Conservation (phyloP, 1,140 invertebrate species). For the Caenorhabditis briggsae region DNA sequence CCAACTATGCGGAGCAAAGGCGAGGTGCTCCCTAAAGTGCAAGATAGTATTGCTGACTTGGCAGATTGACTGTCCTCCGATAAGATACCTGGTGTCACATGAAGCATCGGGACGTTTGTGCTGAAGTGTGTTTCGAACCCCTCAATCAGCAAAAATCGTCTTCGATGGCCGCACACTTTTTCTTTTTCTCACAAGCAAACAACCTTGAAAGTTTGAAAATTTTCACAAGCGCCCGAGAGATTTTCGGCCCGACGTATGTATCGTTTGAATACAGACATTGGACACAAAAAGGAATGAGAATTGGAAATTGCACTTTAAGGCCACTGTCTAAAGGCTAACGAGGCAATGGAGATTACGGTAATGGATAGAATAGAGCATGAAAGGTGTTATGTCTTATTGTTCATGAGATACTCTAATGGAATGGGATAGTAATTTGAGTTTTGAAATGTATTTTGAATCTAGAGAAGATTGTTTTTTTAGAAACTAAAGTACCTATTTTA, state of each 20-base stretch:
- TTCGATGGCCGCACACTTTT: slow-evolving; percentile 20
- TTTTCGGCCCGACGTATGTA: slow-evolving; percentile 19
- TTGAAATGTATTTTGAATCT: no score
- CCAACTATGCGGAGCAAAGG: neutral
- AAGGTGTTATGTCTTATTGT: no score
- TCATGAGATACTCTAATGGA: neutral
- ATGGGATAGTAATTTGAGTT: no score
- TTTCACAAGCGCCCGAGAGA: neutral
- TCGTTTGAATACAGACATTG: neutral
- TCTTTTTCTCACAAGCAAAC: neutral
- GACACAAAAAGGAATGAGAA: neutral
- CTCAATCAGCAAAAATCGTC: slow-evolving; percentile 28
- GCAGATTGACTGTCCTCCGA: slow-evolving; percentile 21
- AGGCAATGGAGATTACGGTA: neutral
- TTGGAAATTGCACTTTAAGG: neutral
- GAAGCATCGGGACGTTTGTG: slow-evolving; percentile 7
- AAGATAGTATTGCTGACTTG: slow-evolving; percentile 15
- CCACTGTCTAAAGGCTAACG: neutral
- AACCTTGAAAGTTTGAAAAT: slow-evolving; percentile 32
- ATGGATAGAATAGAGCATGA: neutral
- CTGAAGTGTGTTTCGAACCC: slow-evolving; percentile 27
- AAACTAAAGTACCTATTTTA: no score
- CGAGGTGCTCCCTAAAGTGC: slow-evolving; percentile 30
- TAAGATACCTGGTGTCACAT: slow-evolving; percentile 36
- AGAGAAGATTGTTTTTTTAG: no score